These are phyloP conservation scores for Pocota personata DNA, from an alignment of 2,888 invertebrate species.

Conservation along the genomic window DNA sequence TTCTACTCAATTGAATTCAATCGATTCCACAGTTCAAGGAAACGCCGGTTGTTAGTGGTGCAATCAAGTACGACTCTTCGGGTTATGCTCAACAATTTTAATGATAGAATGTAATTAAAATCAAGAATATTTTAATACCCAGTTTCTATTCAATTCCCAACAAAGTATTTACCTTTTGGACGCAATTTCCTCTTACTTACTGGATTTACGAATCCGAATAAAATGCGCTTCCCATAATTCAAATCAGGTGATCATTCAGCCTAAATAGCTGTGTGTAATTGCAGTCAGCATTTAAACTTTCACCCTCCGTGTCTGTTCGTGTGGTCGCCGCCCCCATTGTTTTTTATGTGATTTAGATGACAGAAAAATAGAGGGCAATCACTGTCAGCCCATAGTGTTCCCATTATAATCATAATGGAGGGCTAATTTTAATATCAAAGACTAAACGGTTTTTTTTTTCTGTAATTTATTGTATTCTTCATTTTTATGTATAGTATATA, in stretches of 20 bases:
- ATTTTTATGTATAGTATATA: constrained; percentile 56
- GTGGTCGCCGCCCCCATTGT: neutral
- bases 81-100: no score
- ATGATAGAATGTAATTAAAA: no score
- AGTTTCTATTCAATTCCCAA: neutral
- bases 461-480: constrained; percentile 57
- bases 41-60: no score
- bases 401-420: neutral
- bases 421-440: neutral
- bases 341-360: neutral
- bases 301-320: neutral
- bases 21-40: no score
- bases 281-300: neutral
- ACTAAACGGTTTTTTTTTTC: neutral
- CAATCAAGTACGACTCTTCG: no score
- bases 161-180: neutral
- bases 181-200: neutral
- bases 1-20: no score
- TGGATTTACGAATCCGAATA: neutral
- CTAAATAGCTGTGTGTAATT: neutral
- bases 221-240: neutral
- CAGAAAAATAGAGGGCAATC: neutral
- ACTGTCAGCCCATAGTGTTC: neutral
- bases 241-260: neutral
- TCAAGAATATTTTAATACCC: no score